These are phyloP conservation scores for Ochotona curzoniae DNA, from an alignment of 2,113 vertebrate species.

Conservation along the genomic window DNA sequence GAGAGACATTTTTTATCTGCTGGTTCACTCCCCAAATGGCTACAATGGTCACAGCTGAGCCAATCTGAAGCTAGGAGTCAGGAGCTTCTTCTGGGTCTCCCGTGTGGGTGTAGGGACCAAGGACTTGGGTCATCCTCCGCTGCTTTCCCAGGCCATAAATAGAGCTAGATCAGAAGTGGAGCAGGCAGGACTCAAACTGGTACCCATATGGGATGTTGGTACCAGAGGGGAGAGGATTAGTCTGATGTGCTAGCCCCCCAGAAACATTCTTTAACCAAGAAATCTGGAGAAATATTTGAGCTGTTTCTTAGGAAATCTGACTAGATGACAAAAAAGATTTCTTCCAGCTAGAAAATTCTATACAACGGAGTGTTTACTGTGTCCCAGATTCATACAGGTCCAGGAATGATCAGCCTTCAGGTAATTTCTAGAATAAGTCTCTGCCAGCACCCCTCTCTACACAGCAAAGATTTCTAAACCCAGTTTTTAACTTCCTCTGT, in stretches of 20 bases:
- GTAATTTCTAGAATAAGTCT: constrained; percentile 52
- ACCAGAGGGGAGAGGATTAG: too few species aligned
- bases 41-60: too few species aligned
- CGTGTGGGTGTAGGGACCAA: too few species aligned
- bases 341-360: constrained; percentile 12
- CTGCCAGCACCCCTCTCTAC: neutral
- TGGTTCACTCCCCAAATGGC: too few species aligned
- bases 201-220: too few species aligned
- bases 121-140: too few species aligned
- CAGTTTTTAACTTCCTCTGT: neutral
- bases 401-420: neutral
- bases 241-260: neutral
- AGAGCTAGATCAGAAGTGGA: too few species aligned
- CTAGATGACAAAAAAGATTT: constrained; percentile 9
- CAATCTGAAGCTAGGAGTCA: too few species aligned
- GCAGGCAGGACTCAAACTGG: too few species aligned
- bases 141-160: too few species aligned
- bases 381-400: neutral
- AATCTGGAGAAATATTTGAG: neutral
- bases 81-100: too few species aligned
- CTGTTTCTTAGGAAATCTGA: constrained; percentile 27
- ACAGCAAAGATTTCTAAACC: neutral
- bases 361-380: constrained; percentile 7
- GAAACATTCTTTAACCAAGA: constrained; percentile 36
- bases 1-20: too few species aligned